phyloP scores from a whole-genome alignment of 2,797 vertebrate species.

The Onychomys torridus region DNA sequence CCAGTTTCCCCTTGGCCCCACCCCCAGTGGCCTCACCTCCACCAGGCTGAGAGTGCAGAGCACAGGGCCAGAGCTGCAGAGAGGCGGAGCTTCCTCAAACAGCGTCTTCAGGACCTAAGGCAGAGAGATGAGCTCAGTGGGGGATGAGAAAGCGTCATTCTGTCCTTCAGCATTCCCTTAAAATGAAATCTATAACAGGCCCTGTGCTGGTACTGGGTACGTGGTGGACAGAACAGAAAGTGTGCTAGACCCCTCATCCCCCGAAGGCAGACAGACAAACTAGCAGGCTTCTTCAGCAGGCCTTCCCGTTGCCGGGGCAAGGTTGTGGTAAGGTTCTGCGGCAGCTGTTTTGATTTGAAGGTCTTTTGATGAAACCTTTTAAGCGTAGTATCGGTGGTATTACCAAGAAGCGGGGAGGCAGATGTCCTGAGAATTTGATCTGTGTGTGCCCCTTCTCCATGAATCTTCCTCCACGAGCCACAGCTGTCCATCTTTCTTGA shows the following conservation, averaged over 20 bases:
- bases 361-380: not conserved
- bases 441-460: not conserved
- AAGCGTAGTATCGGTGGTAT: not conserved
- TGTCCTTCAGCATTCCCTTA: not conserved
- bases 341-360: slow-evolving; percentile 5
- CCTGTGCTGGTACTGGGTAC: not conserved
- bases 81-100: slow-evolving; percentile 85
- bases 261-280: not conserved
- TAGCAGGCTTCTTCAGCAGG: not conserved
- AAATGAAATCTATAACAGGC: not conserved
- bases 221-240: not conserved
- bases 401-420: not conserved
- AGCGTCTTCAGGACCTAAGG: slow-evolving; percentile 87
- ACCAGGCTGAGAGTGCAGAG: slow-evolving; percentile 89
- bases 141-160: not conserved
- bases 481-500: not conserved
- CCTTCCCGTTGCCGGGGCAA: not conserved
- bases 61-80: slow-evolving; percentile 29
- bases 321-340: not conserved
- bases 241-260: not conserved
- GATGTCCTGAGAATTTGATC: not conserved
- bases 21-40: slow-evolving; percentile 87
- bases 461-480: not conserved
- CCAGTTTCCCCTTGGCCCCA: not conserved
- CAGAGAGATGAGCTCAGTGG: not conserved